Evolutionary conservation across 2,888 invertebrate species (phyloP).

Genomic region (Leptopterna dolabrata): DNA sequence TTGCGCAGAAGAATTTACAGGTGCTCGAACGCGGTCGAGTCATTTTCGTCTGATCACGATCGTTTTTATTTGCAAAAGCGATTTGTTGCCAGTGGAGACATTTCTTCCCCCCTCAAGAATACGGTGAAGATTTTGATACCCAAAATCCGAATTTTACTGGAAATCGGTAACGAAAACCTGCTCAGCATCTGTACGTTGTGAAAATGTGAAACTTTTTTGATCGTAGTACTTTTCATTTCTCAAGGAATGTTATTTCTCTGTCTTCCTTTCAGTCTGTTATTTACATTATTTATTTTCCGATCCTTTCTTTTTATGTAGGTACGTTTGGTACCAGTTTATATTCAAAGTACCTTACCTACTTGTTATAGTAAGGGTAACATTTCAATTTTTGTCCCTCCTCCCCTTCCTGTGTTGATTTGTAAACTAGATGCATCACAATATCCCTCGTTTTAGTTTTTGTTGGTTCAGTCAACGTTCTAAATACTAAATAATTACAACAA

Average conservation of each 20-base stretch:
- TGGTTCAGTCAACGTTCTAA: not conserved
- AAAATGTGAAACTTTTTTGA: not conserved
- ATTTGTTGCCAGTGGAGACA: not conserved
- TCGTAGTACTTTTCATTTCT: not conserved
- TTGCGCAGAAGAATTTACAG: not conserved
- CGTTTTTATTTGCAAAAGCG: not conserved
- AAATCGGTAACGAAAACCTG: not conserved
- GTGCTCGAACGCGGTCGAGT: not conserved
- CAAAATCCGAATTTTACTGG: not conserved
- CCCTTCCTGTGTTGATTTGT: not conserved
- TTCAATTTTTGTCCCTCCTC: not conserved
- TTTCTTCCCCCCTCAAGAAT: not conserved
- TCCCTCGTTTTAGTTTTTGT: not conserved
- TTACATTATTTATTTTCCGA: not conserved
- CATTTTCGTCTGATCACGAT: not conserved
- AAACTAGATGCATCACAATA: not conserved
- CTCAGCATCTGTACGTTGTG: not conserved
- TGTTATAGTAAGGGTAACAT: too few species aligned
- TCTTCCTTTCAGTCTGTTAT: not conserved
- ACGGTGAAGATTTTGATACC: not conserved
- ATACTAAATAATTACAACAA: not conserved
- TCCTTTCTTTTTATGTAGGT: not conserved
- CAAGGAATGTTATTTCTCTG: not conserved
- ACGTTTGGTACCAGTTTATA: not conserved
- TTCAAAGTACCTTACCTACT: not conserved